These are phyloP conservation scores for Anthonomus grandis DNA, from an alignment of 1,140 invertebrate species.

Conservation along the genomic window DNA sequence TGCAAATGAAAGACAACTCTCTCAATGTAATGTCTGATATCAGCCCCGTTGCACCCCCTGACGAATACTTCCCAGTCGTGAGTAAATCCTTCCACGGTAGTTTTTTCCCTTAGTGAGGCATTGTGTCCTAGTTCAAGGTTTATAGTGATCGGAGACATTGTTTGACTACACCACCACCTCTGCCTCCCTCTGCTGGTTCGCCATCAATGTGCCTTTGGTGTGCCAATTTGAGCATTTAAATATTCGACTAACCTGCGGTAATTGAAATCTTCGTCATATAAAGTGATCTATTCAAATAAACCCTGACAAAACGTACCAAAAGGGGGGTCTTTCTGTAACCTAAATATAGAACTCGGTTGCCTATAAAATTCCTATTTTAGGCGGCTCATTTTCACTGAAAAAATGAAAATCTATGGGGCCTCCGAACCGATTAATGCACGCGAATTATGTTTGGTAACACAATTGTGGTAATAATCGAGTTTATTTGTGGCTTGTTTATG, in stretches of 20 bases:
- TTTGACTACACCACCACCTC: constrained; percentile 27
- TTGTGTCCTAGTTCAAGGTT: constrained; percentile 90
- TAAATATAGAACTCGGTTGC: constrained; percentile 34
- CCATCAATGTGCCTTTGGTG: constrained; percentile 24
- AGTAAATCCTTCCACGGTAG: constrained; percentile 84
- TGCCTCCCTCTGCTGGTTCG: too few relatives aligned
- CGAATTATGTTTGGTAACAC: too few relatives aligned
- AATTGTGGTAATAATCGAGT: too few relatives aligned
- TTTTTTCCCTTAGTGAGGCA: constrained; percentile 72
- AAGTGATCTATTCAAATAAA: too few relatives aligned
- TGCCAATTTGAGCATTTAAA: too few relatives aligned
- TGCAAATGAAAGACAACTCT: constrained; percentile 93
- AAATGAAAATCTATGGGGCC: too few relatives aligned
- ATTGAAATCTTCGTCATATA: too few relatives aligned
- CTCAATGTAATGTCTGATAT: constrained; percentile 89
- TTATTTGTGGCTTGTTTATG: constrained; percentile 2
- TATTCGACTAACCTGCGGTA: too few relatives aligned
- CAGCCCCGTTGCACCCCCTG: constrained; percentile 75
- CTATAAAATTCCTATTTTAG: constrained; percentile 31
- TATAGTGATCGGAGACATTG: constrained; percentile 73
- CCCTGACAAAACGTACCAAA: too few relatives aligned
- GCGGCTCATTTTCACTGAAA: too few relatives aligned
- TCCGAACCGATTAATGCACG: too few relatives aligned
- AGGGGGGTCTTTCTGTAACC: constrained; percentile 20
- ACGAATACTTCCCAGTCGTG: constrained; percentile 99